Conservation (phyloP, 2,888 invertebrate species). For the Oligia strigilis region DNA sequence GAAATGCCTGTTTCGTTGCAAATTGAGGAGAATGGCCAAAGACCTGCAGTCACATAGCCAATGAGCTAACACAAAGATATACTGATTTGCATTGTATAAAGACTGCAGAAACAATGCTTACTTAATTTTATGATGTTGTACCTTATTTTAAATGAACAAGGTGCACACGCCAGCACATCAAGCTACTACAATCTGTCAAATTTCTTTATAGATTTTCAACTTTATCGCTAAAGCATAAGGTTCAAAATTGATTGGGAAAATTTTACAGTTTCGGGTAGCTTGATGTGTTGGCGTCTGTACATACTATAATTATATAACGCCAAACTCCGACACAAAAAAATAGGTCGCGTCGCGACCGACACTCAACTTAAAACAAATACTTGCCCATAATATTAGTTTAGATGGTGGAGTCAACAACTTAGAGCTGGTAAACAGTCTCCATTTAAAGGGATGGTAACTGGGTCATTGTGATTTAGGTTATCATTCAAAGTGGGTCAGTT, state of each 20-base stretch:
- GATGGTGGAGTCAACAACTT: not conserved
- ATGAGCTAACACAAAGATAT: not conserved
- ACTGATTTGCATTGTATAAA: not conserved
- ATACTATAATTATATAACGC: not conserved
- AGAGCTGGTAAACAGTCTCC: not conserved
- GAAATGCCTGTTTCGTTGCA: not conserved
- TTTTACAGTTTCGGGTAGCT: no score
- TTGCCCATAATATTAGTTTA: not conserved
- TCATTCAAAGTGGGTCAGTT: conserved; percentile 4
- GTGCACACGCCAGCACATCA: no score
- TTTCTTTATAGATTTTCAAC: no score
- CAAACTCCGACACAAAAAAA: not conserved
- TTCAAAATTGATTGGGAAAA: no score
- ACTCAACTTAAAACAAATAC: not conserved
- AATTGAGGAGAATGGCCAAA: not conserved
- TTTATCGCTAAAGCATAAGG: no score
- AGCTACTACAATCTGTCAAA: no score
- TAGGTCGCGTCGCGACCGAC: not conserved
- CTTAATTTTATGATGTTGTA: not conserved
- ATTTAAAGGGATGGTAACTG: not conserved
- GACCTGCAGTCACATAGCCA: not conserved
- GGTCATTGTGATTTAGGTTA: conserved; percentile 6
- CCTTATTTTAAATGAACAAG: not conserved
- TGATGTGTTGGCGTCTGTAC: no score
- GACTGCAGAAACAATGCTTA: not conserved